Evolutionary conservation across 2,797 vertebrate genomes (phyloP).

Genomic region (Onychomys leucogaster): DNA sequence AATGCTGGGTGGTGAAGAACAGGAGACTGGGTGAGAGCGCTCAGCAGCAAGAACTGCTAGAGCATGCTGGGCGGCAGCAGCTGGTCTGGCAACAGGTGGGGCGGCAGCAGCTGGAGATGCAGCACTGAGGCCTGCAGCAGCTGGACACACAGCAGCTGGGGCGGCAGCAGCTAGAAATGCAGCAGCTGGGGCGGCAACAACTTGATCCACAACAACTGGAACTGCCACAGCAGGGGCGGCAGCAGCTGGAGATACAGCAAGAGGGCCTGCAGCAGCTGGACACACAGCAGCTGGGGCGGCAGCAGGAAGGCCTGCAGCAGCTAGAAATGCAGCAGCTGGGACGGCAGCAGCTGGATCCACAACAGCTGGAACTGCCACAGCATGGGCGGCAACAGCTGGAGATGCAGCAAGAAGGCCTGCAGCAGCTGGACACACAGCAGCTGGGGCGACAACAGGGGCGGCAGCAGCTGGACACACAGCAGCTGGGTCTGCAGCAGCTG

Average conservation of each 20-base stretch:
- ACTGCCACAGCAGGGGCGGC: not conserved
- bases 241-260: too few relatives aligned
- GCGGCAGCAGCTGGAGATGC: not conserved
- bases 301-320: not conserved
- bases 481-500: not conserved
- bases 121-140: not conserved
- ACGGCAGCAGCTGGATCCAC: not conserved
- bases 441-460: not conserved
- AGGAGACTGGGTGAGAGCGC: rapidly evolving
- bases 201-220: too few relatives aligned
- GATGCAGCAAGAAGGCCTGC: not conserved
- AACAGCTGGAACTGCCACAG: not conserved
- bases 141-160: not conserved
- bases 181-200: not conserved
- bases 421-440: not conserved
- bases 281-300: not conserved
- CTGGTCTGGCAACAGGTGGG: too few relatives aligned
- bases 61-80: not conserved
- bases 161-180: not conserved
- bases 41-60: slow-evolving; percentile 54
- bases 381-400: not conserved
- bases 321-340: not conserved
- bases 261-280: not conserved
- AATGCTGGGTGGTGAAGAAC: not conserved
- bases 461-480: not conserved